Conservation (phyloP, 2,888 invertebrate genomes). For the Anthrax anthrax region DNA sequence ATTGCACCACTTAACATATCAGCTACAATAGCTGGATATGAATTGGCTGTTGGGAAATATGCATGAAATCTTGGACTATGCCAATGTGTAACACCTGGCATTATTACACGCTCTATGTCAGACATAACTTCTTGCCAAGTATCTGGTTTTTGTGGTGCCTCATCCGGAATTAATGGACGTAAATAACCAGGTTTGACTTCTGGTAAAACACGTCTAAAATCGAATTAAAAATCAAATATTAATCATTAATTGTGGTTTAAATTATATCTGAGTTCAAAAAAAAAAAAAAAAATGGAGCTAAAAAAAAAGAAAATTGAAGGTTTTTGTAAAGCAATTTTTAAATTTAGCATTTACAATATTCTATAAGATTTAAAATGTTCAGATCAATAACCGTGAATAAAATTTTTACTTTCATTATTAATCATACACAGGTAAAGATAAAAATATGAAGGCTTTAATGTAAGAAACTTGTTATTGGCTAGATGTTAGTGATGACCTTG, state of each 20-base stretch:
- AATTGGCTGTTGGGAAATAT: slow-evolving; percentile 87
- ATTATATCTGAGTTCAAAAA: not conserved
- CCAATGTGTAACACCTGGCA: slow-evolving; percentile 98
- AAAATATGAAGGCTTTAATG: not conserved
- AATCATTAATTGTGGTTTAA: no score
- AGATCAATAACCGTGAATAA: not conserved
- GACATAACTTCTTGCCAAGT: slow-evolving; percentile 82
- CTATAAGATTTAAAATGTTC: not conserved
- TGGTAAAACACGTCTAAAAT: slow-evolving; percentile 65
- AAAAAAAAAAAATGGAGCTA: not conserved
- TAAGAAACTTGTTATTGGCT: not conserved
- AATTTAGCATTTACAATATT: no score
- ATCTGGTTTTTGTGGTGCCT: slow-evolving; percentile 73
- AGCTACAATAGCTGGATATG: slow-evolving; percentile 85
- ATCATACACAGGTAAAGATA: no score
- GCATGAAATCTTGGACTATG: slow-evolving; percentile 92
- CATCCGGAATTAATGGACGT: slow-evolving; percentile 67
- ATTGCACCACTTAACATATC: slow-evolving; percentile 92
- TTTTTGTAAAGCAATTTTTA: no score
- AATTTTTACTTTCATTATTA: slow-evolving; percentile 4
- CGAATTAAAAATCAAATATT: not conserved
- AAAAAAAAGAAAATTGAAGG: no score
- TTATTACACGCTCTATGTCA: slow-evolving; percentile 87
- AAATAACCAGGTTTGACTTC: slow-evolving; percentile 89
- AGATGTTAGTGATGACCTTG: slow-evolving; percentile 1